These are phyloP conservation scores for Craniophora ligustri DNA, from an alignment of 2,888 invertebrate genomes.

Conservation along the genomic window DNA sequence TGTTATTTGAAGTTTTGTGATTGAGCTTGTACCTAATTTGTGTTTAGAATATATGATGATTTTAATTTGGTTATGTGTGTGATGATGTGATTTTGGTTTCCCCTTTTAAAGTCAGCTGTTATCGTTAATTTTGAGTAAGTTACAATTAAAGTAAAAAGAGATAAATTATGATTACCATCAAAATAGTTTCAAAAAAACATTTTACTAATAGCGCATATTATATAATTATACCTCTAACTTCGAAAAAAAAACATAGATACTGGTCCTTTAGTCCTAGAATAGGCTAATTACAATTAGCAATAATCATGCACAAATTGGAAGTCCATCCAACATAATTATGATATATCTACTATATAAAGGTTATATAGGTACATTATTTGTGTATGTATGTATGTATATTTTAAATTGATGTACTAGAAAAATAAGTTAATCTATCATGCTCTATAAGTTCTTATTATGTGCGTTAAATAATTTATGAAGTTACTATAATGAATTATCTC, in stretches of 20 bases:
- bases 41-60: too few relatives aligned
- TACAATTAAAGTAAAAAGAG: too few relatives aligned
- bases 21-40: background rate
- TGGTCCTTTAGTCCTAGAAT: too few relatives aligned
- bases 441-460: constrained; percentile 18
- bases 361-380: constrained; percentile 33
- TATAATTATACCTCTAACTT: too few relatives aligned
- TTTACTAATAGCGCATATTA: too few relatives aligned
- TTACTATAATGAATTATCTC: constrained; percentile 10
- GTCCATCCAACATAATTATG: constrained; percentile 27
- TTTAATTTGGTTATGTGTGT: too few relatives aligned
- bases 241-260: too few relatives aligned
- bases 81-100: too few relatives aligned
- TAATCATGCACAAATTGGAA: background rate
- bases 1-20: background rate
- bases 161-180: too few relatives aligned
- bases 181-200: too few relatives aligned
- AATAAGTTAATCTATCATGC: constrained; percentile 25
- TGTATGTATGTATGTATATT: constrained; percentile 38
- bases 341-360: constrained; percentile 35
- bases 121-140: too few relatives aligned
- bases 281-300: background rate
- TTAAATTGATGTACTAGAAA: constrained; percentile 34
- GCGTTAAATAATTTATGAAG: constrained; percentile 18
- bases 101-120: too few relatives aligned